A percentile compares a stretch with the other conserved stretches of the same genome.
phyloP scores from a whole-genome alignment of 2,797 vertebrate genomes.

The Sebastes aleutianus region DNA sequence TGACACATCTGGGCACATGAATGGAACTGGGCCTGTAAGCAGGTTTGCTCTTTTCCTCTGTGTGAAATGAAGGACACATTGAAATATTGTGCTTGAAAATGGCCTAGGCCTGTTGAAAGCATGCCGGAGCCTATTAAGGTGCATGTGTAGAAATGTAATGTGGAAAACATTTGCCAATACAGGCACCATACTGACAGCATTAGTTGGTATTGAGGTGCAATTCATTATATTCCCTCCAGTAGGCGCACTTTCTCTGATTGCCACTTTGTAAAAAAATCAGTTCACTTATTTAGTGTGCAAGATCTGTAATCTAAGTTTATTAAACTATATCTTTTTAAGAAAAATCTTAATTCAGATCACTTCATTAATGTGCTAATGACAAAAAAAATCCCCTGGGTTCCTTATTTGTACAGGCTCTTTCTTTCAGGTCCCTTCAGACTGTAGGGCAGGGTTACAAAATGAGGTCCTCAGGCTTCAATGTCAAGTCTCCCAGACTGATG shows the following conservation, averaged over 20 bases:
- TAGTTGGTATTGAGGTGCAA: constrained; percentile 27
- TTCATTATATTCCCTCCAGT: constrained; percentile 61
- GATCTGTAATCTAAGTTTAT: not conserved
- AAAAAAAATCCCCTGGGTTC: not conserved
- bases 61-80: constrained; percentile 32
- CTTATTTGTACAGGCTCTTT: not conserved
- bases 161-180: constrained; percentile 2
- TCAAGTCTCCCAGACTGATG: constrained; percentile 1
- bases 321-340: not conserved
- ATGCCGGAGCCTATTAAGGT: not conserved
- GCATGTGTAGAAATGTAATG: constrained; percentile 15
- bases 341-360: not conserved
- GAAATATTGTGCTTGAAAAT: constrained; percentile 33
- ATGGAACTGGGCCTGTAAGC: not conserved
- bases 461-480: constrained; percentile 5
- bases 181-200: not conserved
- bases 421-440: not conserved
- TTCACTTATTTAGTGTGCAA: not conserved
- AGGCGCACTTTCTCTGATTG: constrained; percentile 62
- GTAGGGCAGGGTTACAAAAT: not conserved
- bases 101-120: constrained; percentile 18
- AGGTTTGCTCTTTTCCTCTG: constrained; percentile 18
- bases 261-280: not conserved
- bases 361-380: not conserved
- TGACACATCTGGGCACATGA: constrained; percentile 48